phyloP scores from a whole-genome alignment of 2,888 invertebrate genomes.

The Gastracanthus pulcherrimus region DNA sequence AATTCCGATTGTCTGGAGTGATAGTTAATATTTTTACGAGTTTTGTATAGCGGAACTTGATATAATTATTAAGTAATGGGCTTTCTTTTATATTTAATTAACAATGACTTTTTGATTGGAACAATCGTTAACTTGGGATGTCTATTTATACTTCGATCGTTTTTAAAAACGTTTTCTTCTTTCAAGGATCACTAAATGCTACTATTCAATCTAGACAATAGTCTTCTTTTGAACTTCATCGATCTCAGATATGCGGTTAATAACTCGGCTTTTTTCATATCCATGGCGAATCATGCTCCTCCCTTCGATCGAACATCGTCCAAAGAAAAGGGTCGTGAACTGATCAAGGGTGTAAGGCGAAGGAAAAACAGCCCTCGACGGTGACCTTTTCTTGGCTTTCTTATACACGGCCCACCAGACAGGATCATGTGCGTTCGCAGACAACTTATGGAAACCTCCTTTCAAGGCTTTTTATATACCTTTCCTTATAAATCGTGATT shows the following conservation, averaged over 20 bases:
- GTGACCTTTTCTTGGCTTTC: constrained; percentile 69
- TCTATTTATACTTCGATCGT: no score
- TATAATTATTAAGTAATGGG: no score
- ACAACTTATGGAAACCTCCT: not conserved
- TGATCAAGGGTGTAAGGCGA: not conserved
- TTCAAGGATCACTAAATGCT: no score
- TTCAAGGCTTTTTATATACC: not conserved
- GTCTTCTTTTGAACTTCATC: no score
- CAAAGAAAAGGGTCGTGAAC: constrained; percentile 3
- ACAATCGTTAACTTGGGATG: no score
- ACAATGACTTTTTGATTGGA: no score
- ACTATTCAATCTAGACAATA: no score
- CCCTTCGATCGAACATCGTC: not conserved
- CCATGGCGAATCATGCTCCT: not conserved
- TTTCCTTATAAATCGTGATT: not conserved
- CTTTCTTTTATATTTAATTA: no score
- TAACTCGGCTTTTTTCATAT: not conserved
- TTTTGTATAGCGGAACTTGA: no score
- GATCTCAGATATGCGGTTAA: constrained; percentile 30
- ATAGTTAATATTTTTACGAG: no score
- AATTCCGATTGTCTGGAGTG: not conserved
- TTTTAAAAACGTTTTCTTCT: no score
- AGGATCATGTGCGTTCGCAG: constrained; percentile 60
- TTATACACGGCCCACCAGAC: constrained; percentile 68
- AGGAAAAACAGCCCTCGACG: constrained; percentile 54